A percentile compares a stretch with the other conserved stretches of the same genome.
These are phyloP conservation scores for Sebastes melanostomus DNA, from an alignment of 2,797 vertebrate species.

Conservation along the genomic window DNA sequence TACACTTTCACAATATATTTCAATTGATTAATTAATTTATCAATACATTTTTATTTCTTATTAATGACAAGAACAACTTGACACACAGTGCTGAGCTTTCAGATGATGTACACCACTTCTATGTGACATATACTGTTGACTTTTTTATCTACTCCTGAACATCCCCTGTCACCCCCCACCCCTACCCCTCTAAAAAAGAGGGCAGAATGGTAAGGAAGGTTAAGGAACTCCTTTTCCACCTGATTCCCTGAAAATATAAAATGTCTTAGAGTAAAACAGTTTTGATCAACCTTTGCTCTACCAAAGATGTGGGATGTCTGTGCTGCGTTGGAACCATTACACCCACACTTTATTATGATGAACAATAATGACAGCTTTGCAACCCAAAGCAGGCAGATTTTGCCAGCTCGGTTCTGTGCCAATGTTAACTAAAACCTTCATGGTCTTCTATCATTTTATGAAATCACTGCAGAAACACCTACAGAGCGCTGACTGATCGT, in stretches of 20 bases:
- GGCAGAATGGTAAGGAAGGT: no score
- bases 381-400: not conserved
- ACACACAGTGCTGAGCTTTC: no score
- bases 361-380: not conserved
- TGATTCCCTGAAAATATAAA: not conserved
- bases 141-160: no score
- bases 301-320: not conserved
- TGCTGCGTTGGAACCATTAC: not conserved
- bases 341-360: not conserved
- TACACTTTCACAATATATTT: no score
- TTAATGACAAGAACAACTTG: no score
- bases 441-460: not conserved
- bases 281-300: not conserved
- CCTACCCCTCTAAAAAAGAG: no score
- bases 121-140: no score
- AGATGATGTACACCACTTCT: no score
- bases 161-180: no score
- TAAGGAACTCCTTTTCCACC: not conserved
- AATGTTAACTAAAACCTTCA: not conserved
- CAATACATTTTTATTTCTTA: no score
- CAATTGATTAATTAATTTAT: no score
- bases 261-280: not conserved
- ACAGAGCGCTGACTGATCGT: not conserved
- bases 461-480: slow-evolving; percentile 4
- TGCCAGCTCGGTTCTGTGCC: not conserved